Evolutionary conservation across 2,888 invertebrate genomes (phyloP), one percentile per base, ranked within the genome.

Genomic region (Spisula subtruncata): DNA sequence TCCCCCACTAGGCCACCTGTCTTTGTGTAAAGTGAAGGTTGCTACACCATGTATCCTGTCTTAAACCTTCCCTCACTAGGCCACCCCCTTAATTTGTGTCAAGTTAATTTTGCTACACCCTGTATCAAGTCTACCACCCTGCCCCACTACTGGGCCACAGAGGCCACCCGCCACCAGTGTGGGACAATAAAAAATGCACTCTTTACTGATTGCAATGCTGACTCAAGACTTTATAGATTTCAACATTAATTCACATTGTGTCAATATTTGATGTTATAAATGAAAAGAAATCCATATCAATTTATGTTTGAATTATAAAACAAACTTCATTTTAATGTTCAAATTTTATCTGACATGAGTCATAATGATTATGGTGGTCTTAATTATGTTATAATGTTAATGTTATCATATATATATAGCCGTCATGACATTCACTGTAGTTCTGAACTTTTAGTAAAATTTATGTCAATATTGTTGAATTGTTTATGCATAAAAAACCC

Each of bases 401-500:
- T 41, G 8, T 60, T 6, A n/a, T n/a, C n/a, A n/a, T n/a, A n/a
- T n/a, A n/a, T n/a, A 41, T 41, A 41, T 41, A 60, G 25, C 60
- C 60, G 5, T 66, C 25, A n/a, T 66, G 10, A n/a, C 60, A 66
- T n/a, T 66, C 1, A 25, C 25, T 66, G 60, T 66, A 25, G 14
- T 60, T 66, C 25, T 66, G 25, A n/a, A n/a, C n/a, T 25, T 25
- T 25, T 66, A 6, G 12, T 66, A 25, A 25, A n/a, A 10, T 25
- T 66, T 66, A 66, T 66, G 25, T 66, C 12, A 66, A 25, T n/a
- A 66, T 66, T 66, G 60, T 66, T 66, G n/a, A 25, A 25, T n/a
- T 66, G 20, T 25, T 66, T 25, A 25, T 66, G 12, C 60, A 66
- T 66, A 51, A 51, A 51, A 51, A 51, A 4, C 12, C 51, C 16